A percentile compares a stretch with the other conserved stretches of the same genome.
Conservation (phyloP, 2,113 vertebrate species). For the Charina bottae region DNA sequence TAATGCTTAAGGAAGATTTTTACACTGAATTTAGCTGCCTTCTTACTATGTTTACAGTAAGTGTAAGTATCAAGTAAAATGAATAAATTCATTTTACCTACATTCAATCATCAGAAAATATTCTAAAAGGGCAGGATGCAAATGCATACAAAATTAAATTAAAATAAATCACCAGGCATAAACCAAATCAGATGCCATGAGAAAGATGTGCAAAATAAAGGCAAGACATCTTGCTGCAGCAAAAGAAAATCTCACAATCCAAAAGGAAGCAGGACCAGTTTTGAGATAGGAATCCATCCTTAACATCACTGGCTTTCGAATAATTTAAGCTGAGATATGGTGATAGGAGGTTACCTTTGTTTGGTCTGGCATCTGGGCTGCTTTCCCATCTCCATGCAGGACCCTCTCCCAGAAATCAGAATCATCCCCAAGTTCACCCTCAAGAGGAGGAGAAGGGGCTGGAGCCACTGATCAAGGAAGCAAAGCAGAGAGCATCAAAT, state of each 20-base stretch:
- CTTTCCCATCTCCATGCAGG: constrained; percentile 55
- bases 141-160: not conserved
- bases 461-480: not conserved
- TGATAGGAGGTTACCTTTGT: constrained; percentile 40
- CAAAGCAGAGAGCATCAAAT: not conserved
- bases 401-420: constrained; percentile 74
- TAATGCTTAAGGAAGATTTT: not conserved
- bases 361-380: not conserved
- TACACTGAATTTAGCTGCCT: not conserved
- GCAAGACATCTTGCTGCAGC: not conserved
- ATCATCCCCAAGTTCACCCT: not conserved
- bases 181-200: not conserved
- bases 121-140: not conserved
- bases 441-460: constrained; percentile 4
- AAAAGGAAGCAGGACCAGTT: too few species aligned
- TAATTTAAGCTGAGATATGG: not conserved
- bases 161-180: not conserved
- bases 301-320: not conserved
- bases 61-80: not conserved
- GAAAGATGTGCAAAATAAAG: not conserved
- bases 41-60: not conserved
- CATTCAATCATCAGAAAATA: not conserved
- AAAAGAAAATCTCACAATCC: not conserved
- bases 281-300: not conserved
- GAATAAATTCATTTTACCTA: not conserved